Evolutionary conservation across 2,888 invertebrate genomes (phyloP), one percentile per base, ranked within the genome.

Genomic region (Acleris holmiana): DNA sequence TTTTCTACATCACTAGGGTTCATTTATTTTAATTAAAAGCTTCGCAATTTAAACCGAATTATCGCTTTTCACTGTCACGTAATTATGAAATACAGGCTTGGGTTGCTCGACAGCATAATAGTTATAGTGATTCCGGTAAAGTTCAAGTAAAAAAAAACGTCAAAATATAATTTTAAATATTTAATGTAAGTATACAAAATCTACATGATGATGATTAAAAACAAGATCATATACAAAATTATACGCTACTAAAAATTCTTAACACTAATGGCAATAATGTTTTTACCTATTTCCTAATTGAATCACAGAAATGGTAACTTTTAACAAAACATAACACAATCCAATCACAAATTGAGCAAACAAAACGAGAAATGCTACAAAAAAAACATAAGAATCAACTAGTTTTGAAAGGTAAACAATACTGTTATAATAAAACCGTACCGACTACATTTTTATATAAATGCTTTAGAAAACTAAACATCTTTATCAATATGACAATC

Each of bases 271-370:
- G 79, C 76, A 76, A 77, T 72, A 67, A 35, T 69, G 73, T 57
- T 76, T 73, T 82, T 71, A 76, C 76, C 74, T 76, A 72, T 69
- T 70, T 75, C 72, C 71, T 78, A 66, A 78, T 77, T 77, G 76
- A 77, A 87, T 88, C 86, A 86, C 88, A 88, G 82, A 78, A 77
- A 76, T 78, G 88, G 88, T 86, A 86, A 86, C 86, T 79, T 66
- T 55, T 49, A 55, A 60, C 44, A 60, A 60, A 53, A 18, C 44
- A 29, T 17, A 25, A 29, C 15, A 55, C 6, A 49, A 35, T 49
- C 59, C 54, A 61, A 66, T 66, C 40, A 40, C 15, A 60, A 29
- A 53, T 48, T 40, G 53, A 53, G 21, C 53, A 25, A 5, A 25
- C 15, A 51, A 15, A 40, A 21, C 44, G 21, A 3, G 10, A 18